Evolutionary conservation across 1,140 invertebrate genomes (phyloP).

Genomic region (Bacillus rossius): DNA sequence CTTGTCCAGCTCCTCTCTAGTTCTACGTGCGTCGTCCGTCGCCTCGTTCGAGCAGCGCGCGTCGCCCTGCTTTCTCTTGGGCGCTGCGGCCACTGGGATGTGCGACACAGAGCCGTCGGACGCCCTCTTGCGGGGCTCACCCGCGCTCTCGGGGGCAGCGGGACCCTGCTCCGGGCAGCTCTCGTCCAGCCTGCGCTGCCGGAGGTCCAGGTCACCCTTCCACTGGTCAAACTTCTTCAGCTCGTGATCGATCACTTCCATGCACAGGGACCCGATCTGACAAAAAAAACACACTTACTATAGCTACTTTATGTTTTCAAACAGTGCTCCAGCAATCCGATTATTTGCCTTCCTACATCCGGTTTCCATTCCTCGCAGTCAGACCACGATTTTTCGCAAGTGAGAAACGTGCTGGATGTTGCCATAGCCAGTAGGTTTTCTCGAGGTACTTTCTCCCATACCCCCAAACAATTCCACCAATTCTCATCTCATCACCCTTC

Average conservation of each 20-base stretch:
- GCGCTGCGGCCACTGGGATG: slow-evolving; percentile 7
- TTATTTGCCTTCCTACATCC: neutral
- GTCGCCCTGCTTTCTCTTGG: slow-evolving; percentile 14
- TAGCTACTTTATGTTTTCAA: no score
- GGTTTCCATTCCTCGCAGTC: no score
- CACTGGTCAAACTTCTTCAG: slow-evolving; percentile 88
- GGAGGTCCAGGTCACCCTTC: slow-evolving; percentile 79
- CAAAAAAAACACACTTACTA: no score
- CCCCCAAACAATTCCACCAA: no score
- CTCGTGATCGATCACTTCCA: slow-evolving; percentile 95
- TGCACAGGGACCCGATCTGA: slow-evolving; percentile 88
- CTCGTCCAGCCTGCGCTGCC: slow-evolving; percentile 27
- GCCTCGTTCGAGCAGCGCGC: neutral
- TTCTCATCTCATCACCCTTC: no score
- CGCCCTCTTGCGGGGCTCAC: neutral
- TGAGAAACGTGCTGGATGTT: no score
- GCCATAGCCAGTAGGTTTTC: no score
- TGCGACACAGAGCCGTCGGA: slow-evolving; percentile 3
- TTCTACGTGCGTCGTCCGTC: slow-evolving; percentile 43
- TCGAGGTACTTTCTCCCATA: no score
- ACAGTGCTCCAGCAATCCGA: no score
- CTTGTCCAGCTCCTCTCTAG: slow-evolving; percentile 78
- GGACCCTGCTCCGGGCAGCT: neutral
- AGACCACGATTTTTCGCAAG: no score
- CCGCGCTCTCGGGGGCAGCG: neutral